These are phyloP conservation scores for Chinchilla lanigera DNA, from an alignment of 2,113 vertebrate species.

Conservation along the genomic window DNA sequence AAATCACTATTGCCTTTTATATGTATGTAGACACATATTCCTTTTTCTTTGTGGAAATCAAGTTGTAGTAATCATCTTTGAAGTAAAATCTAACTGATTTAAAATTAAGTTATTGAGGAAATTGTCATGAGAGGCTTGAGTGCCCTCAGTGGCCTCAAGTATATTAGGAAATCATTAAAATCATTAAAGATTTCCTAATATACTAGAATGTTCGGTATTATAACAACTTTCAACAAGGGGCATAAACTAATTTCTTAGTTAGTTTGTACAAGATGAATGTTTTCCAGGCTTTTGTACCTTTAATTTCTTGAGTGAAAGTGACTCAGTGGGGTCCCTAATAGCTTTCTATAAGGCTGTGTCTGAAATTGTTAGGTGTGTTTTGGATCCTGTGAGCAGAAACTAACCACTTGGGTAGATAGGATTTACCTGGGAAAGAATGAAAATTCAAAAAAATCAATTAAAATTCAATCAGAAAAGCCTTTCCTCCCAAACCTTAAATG, in stretches of 20 bases:
- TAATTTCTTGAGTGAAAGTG: neutral
- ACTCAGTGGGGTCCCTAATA: neutral
- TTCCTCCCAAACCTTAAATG: constrained; percentile 8
- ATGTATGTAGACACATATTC: neutral
- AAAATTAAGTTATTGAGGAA: constrained; percentile 5
- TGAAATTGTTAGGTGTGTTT: neutral
- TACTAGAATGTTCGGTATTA: neutral
- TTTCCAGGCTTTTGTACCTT: neutral
- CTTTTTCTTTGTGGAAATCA: neutral
- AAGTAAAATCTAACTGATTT: constrained; percentile 36
- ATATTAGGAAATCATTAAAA: neutral
- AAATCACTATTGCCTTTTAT: neutral
- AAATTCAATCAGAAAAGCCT: constrained; percentile 40
- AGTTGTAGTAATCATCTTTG: neutral
- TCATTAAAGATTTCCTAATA: neutral
- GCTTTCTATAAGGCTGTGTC: neutral
- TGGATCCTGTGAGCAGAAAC: neutral
- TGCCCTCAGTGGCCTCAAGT: neutral
- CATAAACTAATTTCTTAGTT: neutral
- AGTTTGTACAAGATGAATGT: neutral
- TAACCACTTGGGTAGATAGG: neutral
- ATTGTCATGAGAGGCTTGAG: neutral
- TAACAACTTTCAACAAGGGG: neutral
- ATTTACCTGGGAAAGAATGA: neutral
- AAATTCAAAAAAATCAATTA: constrained; percentile 16